Evolutionary conservation across 2,113 vertebrate species (phyloP).

Genomic region (Odobenus rosmarus): DNA sequence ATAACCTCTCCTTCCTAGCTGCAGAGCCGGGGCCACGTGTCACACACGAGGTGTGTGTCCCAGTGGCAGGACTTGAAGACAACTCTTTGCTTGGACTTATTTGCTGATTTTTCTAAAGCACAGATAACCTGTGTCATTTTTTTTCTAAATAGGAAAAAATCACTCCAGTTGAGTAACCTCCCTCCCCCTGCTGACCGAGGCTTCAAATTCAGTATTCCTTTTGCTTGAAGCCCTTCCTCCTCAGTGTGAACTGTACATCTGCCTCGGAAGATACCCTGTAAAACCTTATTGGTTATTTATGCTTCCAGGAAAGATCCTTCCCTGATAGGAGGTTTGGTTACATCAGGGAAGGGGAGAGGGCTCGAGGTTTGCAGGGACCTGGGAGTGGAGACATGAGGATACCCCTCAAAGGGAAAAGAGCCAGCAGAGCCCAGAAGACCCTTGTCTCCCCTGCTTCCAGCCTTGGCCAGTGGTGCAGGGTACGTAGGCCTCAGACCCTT

Average conservation of each 20-base stretch:
- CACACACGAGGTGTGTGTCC: neutral
- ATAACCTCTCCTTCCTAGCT: neutral
- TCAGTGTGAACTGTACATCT: neutral
- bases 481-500: neutral
- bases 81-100: neutral
- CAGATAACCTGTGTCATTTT: neutral
- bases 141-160: neutral
- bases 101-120: neutral
- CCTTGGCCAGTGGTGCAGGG: neutral
- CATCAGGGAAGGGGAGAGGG: neutral
- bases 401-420: neutral
- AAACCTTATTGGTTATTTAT: neutral
- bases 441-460: fast-evolving
- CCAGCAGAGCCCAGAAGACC: neutral
- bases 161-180: neutral
- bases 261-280: neutral
- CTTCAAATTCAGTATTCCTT: neutral
- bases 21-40: neutral
- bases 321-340: neutral
- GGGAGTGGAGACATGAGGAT: neutral
- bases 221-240: neutral
- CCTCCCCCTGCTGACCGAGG: neutral
- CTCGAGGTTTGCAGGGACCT: too few relatives aligned
- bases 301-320: neutral
- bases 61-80: neutral